Conservation (phyloP, 1,140 invertebrate species). For the Drosophila elegans region DNA sequence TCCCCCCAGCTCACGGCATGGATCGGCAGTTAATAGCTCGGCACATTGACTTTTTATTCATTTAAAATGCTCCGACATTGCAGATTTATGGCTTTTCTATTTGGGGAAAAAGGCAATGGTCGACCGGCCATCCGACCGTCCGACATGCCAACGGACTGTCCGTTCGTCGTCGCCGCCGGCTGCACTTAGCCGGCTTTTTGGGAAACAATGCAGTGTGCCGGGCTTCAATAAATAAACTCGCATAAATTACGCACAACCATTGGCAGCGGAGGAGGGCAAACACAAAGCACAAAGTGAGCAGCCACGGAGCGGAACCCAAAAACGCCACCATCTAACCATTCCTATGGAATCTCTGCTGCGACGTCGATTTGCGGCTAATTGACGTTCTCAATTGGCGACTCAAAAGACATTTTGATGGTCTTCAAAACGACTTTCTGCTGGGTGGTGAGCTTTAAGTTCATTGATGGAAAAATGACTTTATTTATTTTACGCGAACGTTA, state of each 20-base stretch:
- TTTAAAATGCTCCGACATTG: conserved; percentile 81
- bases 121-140: conserved; percentile 25
- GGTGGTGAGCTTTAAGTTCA: no score
- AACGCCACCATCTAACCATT: conserved; percentile 2
- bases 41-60: conserved; percentile 83
- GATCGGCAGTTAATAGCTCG: conserved; percentile 81
- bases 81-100: conserved; percentile 81
- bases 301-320: conserved; percentile 10
- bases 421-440: conserved; percentile 1
- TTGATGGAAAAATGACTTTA: not conserved
- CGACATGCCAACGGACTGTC: conserved; percentile 4
- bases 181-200: conserved; percentile 77
- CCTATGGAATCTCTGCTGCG: conserved; percentile 3
- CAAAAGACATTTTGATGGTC: conserved; percentile 28
- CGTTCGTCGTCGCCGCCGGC: conserved; percentile 44
- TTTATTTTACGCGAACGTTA: not conserved
- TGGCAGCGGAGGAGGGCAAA: conserved; percentile 28
- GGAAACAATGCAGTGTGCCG: conserved; percentile 68
- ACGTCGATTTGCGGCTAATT: conserved; percentile 65
- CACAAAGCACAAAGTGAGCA: conserved; percentile 48
- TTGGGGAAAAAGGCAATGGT: conserved; percentile 60
- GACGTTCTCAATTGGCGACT: conserved; percentile 43
- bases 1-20: conserved; percentile 46
- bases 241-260: conserved; percentile 78
- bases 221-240: conserved; percentile 80